These are phyloP conservation scores for Hylaeus anthracinus DNA, from an alignment of 1,140 invertebrate species.

Conservation along the genomic window DNA sequence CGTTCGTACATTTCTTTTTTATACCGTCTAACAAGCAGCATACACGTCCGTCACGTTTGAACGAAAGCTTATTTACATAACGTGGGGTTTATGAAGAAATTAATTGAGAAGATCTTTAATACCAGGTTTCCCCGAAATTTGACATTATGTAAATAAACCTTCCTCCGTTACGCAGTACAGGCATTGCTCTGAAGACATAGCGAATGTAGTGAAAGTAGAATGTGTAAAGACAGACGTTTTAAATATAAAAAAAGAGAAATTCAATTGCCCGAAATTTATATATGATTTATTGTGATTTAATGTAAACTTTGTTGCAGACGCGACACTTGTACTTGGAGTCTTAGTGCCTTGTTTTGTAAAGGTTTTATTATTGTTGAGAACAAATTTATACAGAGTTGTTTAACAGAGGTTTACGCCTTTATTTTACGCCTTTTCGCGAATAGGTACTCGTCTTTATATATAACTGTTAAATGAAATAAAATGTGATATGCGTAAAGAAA, in stretches of 20 bases:
- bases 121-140: background rate
- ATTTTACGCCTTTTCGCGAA: background rate
- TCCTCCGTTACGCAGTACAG: constrained; percentile 11
- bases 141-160: constrained; percentile 30
- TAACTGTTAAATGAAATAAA: constrained; percentile 28
- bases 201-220: background rate
- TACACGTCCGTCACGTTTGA: background rate
- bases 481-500: constrained; percentile 24
- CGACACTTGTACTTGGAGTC: background rate
- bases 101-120: background rate
- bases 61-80: constrained; percentile 23
- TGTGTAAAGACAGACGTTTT: background rate
- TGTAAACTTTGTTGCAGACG: background rate
- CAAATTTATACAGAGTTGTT: constrained; percentile 19
- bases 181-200: background rate
- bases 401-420: background rate
- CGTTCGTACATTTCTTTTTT: constrained; percentile 42
- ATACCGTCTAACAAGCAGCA: constrained; percentile 23
- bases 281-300: background rate
- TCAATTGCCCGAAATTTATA: background rate
- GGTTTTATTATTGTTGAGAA: background rate
- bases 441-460: constrained; percentile 1
- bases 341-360: constrained; percentile 7
- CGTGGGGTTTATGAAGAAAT: constrained; percentile 6
- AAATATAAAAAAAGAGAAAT: background rate